phyloP scores from a whole-genome alignment of 2,888 invertebrate species.

The Venustoraphidia nigricollis region DNA sequence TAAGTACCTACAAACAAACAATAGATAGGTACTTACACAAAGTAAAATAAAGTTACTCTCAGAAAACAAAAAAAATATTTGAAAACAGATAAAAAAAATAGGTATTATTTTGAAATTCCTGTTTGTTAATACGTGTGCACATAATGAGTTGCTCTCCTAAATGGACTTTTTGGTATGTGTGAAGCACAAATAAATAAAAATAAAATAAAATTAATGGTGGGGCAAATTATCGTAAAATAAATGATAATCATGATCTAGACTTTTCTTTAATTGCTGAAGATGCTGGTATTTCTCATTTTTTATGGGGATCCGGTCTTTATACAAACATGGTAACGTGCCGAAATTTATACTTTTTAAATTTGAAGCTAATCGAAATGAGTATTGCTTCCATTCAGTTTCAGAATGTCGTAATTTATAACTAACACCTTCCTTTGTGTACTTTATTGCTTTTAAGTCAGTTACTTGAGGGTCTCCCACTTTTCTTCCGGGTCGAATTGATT shows the following conservation, averaged over 20 bases:
- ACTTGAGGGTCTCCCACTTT: conserved; percentile 12
- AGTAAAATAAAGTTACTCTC: too few relatives aligned
- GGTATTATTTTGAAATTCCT: too few relatives aligned
- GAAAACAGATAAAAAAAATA: too few relatives aligned
- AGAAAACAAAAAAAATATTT: too few relatives aligned
- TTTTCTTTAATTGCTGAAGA: conserved; percentile 8
- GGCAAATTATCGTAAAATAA: conserved; percentile 10
- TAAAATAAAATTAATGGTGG: conserved; percentile 5
- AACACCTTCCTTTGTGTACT: conserved; percentile 6
- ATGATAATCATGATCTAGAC: conserved; percentile 9
- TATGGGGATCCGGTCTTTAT: conserved; percentile 14
- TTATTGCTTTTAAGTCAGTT: conserved; percentile 10
- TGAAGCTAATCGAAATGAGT: conserved; percentile 7
- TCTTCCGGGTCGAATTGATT: conserved; percentile 13
- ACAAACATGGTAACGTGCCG: conserved; percentile 13
- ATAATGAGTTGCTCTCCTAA: too few relatives aligned
- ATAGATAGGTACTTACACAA: too few relatives aligned
- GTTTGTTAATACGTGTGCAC: too few relatives aligned
- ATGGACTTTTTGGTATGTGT: too few relatives aligned
- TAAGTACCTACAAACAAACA: too few relatives aligned
- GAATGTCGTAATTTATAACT: conserved; percentile 6
- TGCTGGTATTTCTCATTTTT: conserved; percentile 11
- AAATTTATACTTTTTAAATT: conserved; percentile 10
- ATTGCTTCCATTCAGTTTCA: conserved; percentile 7
- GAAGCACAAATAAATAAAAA: too few relatives aligned